A percentile compares a stretch with the other conserved stretches of the same genome.
phyloP scores from a whole-genome alignment of 1,140 invertebrate genomes.

The Coptotermes formosanus region DNA sequence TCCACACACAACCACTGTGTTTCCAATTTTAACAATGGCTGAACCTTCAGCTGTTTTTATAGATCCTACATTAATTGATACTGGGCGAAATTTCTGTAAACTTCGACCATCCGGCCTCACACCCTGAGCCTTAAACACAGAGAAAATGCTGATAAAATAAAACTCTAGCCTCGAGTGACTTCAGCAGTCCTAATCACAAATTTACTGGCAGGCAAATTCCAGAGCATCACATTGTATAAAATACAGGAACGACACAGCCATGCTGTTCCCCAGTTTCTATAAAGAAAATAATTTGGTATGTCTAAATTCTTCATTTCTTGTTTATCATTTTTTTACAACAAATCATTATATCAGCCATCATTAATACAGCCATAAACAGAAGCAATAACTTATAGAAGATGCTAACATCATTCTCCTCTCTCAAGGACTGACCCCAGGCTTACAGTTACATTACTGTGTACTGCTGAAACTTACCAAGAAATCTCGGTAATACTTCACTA shows the following conservation, averaged over 20 bases:
- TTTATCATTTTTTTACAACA: too few relatives aligned
- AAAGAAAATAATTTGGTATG: too few relatives aligned
- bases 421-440: not conserved
- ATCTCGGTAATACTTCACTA: constrained; percentile 61
- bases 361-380: not conserved
- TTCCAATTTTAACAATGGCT: constrained; percentile 69
- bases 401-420: too few relatives aligned
- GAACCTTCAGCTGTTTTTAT: constrained; percentile 71
- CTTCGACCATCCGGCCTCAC: constrained; percentile 64
- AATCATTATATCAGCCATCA: too few relatives aligned
- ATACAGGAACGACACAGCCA: too few relatives aligned
- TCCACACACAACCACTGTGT: constrained; percentile 71
- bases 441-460: not conserved
- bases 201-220: too few relatives aligned
- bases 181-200: too few relatives aligned
- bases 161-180: too few relatives aligned
- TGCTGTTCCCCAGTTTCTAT: too few relatives aligned
- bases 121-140: constrained; percentile 47
- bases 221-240: too few relatives aligned
- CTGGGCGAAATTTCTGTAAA: constrained; percentile 60
- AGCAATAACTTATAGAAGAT: not conserved
- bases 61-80: constrained; percentile 60
- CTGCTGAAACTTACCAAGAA: constrained; percentile 50
- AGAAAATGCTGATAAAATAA: too few relatives aligned
- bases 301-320: too few relatives aligned